phyloP scores from a whole-genome alignment of 2,888 invertebrate genomes.

The Tortricodes alternella region DNA sequence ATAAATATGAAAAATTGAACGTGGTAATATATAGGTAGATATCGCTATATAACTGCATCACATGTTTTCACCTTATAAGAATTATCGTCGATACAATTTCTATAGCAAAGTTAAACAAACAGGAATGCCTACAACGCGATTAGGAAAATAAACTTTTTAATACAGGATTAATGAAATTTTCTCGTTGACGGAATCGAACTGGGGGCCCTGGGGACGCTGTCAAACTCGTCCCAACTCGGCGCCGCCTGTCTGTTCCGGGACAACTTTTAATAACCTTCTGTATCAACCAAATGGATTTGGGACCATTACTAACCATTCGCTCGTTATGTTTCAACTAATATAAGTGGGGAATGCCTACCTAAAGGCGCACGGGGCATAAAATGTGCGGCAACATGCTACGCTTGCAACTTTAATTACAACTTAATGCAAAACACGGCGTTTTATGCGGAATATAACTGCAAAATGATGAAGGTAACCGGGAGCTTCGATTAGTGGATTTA shows the following conservation, averaged over 20 bases:
- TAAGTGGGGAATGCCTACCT: constrained; percentile 1
- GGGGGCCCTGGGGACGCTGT: constrained; percentile 64
- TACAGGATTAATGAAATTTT: constrained; percentile 74
- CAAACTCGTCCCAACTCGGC: constrained; percentile 68
- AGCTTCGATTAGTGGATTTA: constrained; percentile 17
- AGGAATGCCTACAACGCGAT: constrained; percentile 42
- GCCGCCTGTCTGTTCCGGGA: constrained; percentile 62
- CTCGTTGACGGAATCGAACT: constrained; percentile 71
- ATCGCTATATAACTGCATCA: background rate
- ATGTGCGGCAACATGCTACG: constrained; percentile 5
- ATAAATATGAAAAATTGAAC: no score
- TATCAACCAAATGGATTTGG: constrained; percentile 70
- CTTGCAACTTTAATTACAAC: constrained; percentile 17
- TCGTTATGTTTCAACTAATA: constrained; percentile 46
- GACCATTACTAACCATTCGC: constrained; percentile 37
- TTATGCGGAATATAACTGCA: constrained; percentile 30
- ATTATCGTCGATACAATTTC: background rate
- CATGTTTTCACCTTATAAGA: no score
- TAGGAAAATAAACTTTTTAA: constrained; percentile 60
- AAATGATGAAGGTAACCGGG: constrained; percentile 19
- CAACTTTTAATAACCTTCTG: constrained; percentile 79
- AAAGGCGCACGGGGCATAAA: background rate
- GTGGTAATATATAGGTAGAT: no score
- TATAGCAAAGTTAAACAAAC: constrained; percentile 29
- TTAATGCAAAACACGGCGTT: constrained; percentile 25